Percentiles rank a stretch among this genome's conserved stretches.
Evolutionary conservation across 2,797 vertebrate genomes (phyloP).

Genomic region (Poliocrania exsul): DNA sequence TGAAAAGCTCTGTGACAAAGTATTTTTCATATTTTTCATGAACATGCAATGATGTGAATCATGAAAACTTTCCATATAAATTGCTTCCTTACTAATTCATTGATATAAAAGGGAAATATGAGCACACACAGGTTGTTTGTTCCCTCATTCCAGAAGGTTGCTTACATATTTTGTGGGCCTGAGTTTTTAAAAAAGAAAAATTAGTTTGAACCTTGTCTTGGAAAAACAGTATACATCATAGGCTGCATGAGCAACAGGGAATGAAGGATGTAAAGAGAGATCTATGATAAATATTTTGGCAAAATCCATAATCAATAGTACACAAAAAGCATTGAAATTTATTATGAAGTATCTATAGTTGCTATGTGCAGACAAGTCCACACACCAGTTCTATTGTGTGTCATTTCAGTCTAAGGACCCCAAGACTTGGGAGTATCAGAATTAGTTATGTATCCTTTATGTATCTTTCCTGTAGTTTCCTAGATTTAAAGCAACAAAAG

Average conservation of each 20-base stretch:
- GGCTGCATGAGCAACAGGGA: neutral
- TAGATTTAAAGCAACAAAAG: neutral
- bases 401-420: neutral
- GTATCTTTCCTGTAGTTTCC: neutral
- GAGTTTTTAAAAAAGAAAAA: neutral
- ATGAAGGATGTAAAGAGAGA: neutral
- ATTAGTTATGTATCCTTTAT: neutral
- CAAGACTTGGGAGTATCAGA: neutral
- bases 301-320: neutral
- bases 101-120: neutral
- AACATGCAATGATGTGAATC: neutral
- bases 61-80: neutral
- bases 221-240: neutral
- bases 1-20: neutral
- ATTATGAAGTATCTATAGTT: neutral
- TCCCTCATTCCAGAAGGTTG: neutral
- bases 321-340: neutral
- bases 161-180: neutral
- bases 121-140: neutral
- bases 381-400: neutral
- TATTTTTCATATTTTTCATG: conserved; percentile 1
- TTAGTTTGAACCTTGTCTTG: neutral
- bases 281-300: neutral
- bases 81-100: neutral
- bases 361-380: neutral